These are phyloP conservation scores for Mycetomoellerius zeteki DNA, from an alignment of 1,140 invertebrate genomes.

Conservation along the genomic window DNA sequence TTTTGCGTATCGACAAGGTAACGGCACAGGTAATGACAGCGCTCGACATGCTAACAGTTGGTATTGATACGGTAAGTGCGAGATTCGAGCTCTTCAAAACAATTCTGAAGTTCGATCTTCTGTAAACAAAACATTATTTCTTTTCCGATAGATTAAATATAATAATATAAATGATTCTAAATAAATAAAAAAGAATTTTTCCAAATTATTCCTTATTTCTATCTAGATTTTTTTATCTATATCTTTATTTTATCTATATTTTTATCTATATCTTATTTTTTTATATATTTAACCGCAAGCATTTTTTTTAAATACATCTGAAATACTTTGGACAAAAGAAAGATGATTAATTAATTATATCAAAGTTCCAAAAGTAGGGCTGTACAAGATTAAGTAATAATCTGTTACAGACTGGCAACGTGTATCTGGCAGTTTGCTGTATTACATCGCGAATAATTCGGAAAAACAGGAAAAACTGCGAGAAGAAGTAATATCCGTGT, in stretches of 20 bases:
- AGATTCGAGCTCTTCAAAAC: neutral
- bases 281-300: neutral
- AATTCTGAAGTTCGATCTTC: neutral
- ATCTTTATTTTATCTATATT: too few relatives aligned
- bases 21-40: constrained; percentile 90
- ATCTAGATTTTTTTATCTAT: too few relatives aligned
- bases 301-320: neutral
- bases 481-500: constrained; percentile 88
- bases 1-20: constrained; percentile 86
- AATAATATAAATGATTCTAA: neutral
- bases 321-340: neutral
- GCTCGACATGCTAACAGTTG: constrained; percentile 91
- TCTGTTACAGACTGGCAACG: constrained; percentile 80
- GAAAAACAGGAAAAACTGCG: constrained; percentile 90
- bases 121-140: neutral
- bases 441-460: constrained; percentile 89
- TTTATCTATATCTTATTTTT: neutral
- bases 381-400: neutral
- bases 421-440: constrained; percentile 85
- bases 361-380: neutral
- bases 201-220: too few relatives aligned
- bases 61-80: constrained; percentile 91
- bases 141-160: neutral
- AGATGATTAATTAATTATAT: neutral
- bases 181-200: neutral